A percentile compares a stretch with the other conserved stretches of the same genome.
Evolutionary conservation across 2,113 vertebrate species (phyloP).

Genomic region (Circaetus gallicus): DNA sequence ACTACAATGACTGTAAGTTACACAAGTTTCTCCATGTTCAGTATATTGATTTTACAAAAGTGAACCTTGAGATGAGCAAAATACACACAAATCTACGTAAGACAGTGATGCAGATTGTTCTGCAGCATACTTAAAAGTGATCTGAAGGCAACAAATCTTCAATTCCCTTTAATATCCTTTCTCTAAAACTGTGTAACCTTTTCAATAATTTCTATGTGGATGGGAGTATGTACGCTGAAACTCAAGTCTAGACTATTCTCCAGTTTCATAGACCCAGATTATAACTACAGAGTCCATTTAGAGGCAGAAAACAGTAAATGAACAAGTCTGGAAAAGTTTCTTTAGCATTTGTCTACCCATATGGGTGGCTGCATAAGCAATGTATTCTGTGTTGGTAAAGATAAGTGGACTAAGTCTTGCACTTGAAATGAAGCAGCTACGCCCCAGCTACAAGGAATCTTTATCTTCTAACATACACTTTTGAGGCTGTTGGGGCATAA

Average conservation of each 20-base stretch:
- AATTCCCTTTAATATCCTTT: neutral
- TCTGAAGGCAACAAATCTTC: neutral
- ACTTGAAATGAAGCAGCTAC: neutral
- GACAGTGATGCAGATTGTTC: neutral
- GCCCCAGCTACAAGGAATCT: neutral
- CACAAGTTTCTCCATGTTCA: neutral
- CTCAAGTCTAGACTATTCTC: neutral
- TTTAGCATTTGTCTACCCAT: neutral
- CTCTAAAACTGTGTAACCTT: neutral
- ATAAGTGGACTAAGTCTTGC: neutral
- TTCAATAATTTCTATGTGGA: neutral
- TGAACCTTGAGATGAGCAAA: neutral
- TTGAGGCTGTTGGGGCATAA: neutral
- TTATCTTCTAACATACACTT: neutral
- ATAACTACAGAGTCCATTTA: neutral
- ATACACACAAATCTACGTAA: neutral
- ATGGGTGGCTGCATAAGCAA: rapidly evolving
- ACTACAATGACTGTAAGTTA: neutral
- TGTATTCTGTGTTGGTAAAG: neutral
- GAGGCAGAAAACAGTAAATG: neutral
- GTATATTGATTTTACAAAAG: neutral
- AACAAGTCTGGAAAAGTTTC: neutral
- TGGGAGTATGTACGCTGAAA: neutral
- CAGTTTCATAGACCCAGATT: neutral
- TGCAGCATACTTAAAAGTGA: neutral